Evolutionary conservation across 2,888 invertebrate species (phyloP), one percentile per base, ranked within the genome.

Genomic region (Vanessa cardui): DNA sequence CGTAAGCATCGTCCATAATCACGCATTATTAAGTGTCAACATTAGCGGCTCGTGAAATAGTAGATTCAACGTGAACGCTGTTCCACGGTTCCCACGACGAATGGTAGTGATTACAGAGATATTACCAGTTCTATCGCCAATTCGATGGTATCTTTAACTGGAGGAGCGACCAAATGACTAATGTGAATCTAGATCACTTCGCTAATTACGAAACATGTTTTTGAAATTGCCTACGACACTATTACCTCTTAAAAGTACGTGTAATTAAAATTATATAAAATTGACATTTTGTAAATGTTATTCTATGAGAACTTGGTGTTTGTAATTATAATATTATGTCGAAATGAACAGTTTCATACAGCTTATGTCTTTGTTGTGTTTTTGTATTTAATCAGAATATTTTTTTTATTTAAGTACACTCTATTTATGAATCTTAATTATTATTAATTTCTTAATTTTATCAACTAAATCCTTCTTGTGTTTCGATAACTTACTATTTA

Each of bases 121-220:
- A 75, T 73, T 75, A 75, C 69, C 45, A 70, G 69, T 70, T 72
- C 64, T 70, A 75, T 76, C 68, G 70, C 72, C 70, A 70, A 73
- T 70, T 69, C 69, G 75, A 74, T 75, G 63, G 9, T 74, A 74
- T 75, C 73, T 69, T 61, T 33, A 47, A 26, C 45, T 59, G 58
- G 58, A 65, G 47, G 31, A 58, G 46, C 64, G 49, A 50, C 26
- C 66, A 64, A 69, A 66, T 69, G 66, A 69, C 66, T 66, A 69
- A 69, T 71, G 63, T 49, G 49, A 12, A 62, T 49, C 49, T 62
- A 46, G 63, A 49, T 62, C 58, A 62, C 65, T 62, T 45, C 54
- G 33, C 63, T 63, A 52, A 65, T 60, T 65, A 61, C 44, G 59
- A 54, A 31, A 54, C 31, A 54, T 54, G 52, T 54, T 54, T 54